phyloP scores from a whole-genome alignment of 2,797 vertebrate species.

The Hylomyscus alleni region DNA sequence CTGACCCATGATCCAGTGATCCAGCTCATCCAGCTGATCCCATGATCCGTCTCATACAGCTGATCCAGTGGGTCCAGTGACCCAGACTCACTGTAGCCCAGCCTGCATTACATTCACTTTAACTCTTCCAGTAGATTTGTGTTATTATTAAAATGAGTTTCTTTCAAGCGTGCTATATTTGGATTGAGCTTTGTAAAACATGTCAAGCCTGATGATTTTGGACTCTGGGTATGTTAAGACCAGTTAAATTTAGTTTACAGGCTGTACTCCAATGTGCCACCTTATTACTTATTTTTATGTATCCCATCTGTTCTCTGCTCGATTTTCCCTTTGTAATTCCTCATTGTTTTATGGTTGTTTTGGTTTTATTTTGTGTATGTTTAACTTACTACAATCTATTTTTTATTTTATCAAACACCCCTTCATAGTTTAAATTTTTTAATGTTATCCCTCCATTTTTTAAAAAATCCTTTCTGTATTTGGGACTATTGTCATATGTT shows the following conservation, averaged over 20 bases:
- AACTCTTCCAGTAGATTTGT: not conserved
- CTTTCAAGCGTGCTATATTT: not conserved
- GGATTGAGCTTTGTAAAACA: not conserved
- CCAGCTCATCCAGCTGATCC: no score
- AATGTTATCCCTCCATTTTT: not conserved
- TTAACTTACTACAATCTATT: not conserved
- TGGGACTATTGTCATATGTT: not conserved
- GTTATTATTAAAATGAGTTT: not conserved
- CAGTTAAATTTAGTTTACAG: not conserved
- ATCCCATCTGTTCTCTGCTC: not conserved
- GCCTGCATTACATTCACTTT: not conserved
- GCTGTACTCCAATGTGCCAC: not conserved
- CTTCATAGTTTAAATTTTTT: not conserved
- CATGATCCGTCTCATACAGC: no score
- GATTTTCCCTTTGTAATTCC: not conserved
- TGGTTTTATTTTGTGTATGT: not conserved
- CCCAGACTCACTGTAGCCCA: not conserved
- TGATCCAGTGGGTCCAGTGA: not conserved
- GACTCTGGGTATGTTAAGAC: not conserved
- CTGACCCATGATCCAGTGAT: no score
- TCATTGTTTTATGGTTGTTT: not conserved
- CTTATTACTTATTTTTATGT: not conserved
- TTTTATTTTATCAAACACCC: not conserved
- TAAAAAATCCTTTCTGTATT: not conserved
- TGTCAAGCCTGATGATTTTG: not conserved